Evolutionary conservation across 2,888 invertebrate species (phyloP).

Genomic region (Phengaris alcon): DNA sequence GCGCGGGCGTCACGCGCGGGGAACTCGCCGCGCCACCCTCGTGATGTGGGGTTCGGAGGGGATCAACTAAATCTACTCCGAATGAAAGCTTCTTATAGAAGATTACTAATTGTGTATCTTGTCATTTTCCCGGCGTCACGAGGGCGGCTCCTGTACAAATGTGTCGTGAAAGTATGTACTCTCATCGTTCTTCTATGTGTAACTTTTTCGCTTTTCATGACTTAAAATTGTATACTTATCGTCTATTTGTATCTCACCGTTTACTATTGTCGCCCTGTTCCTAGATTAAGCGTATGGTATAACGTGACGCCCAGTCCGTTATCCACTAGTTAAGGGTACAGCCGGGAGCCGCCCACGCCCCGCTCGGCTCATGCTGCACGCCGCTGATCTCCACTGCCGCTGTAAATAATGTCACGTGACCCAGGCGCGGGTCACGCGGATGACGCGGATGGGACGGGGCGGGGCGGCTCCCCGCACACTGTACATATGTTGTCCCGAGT

Average conservation of each 20-base stretch:
- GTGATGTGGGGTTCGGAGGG: too few relatives aligned
- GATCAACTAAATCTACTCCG: not conserved
- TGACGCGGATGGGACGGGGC: not conserved
- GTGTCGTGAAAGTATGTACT: not conserved
- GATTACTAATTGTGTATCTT: not conserved
- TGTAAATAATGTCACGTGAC: not conserved
- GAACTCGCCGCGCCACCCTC: too few relatives aligned
- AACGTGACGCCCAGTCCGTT: not conserved
- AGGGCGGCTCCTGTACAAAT: not conserved
- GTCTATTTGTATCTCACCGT: conserved; percentile 38
- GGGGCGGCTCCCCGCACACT: conserved; percentile 25
- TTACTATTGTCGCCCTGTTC: conserved; percentile 35
- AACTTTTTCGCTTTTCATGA: conserved; percentile 41
- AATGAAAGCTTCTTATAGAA: not conserved
- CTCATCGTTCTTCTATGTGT: conserved; percentile 22
- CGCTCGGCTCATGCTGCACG: not conserved
- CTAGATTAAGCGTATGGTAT: conserved; percentile 41
- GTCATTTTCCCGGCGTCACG: conserved; percentile 33
- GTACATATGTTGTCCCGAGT: conserved; percentile 37
- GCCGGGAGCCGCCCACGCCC: conserved; percentile 14
- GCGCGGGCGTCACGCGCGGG: too few relatives aligned
- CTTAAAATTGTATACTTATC: conserved; percentile 40
- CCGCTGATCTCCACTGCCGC: not conserved
- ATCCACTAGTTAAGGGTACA: not conserved
- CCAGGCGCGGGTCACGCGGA: too few relatives aligned